phyloP scores from a whole-genome alignment of 2,888 invertebrate genomes.

The Thecocarcelia acutangulata region DNA sequence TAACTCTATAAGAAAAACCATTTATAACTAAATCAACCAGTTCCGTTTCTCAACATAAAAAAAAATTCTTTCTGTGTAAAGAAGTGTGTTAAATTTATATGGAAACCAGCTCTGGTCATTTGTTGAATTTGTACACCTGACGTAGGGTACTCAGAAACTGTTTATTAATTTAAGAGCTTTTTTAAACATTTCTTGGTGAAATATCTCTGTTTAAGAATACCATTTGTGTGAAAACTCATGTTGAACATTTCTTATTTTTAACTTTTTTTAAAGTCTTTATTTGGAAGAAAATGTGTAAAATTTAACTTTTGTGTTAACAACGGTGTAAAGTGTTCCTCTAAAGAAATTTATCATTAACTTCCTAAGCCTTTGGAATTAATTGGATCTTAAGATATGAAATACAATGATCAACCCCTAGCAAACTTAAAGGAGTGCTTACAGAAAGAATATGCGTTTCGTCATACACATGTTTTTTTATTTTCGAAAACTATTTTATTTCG shows the following conservation, averaged over 20 bases:
- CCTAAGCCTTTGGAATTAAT: constrained; percentile 56
- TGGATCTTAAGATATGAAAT: constrained; percentile 56
- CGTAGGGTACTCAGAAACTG: too few species aligned
- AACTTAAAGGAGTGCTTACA: background rate
- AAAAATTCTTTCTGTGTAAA: too few species aligned
- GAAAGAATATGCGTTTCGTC: constrained; percentile 30
- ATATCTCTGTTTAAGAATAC: constrained; percentile 14
- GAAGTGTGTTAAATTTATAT: too few species aligned
- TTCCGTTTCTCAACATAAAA: too few species aligned
- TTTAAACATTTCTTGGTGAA: background rate
- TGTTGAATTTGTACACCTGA: too few species aligned
- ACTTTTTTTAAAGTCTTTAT: constrained; percentile 26
- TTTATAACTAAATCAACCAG: too few species aligned
- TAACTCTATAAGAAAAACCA: too few species aligned
- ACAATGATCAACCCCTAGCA: constrained; percentile 42
- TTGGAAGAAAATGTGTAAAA: background rate
- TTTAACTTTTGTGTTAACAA: constrained; percentile 56
- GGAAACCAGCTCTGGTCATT: too few species aligned
- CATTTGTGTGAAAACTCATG: constrained; percentile 54
- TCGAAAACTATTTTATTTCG: background rate
- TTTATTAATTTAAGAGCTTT: too few species aligned
- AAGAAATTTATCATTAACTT: constrained; percentile 44
- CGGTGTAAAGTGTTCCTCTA: constrained; percentile 56
- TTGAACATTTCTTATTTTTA: constrained; percentile 31
- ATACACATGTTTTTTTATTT: constrained; percentile 60